Base-by-base conservation (phyloP, 2,797 vertebrate species). In the Galago senegalensis region DNA sequence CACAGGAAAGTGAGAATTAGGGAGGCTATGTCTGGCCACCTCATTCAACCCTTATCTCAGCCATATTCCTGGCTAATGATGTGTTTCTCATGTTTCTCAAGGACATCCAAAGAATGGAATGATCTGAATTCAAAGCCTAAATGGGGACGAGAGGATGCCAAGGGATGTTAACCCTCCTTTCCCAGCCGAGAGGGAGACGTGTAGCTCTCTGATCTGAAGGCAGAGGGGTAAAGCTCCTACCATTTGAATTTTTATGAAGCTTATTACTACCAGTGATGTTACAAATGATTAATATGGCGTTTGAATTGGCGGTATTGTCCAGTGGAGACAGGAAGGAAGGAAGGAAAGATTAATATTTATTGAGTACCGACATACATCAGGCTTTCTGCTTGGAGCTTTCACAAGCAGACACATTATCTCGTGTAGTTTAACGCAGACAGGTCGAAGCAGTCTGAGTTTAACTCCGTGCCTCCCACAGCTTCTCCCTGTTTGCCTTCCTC, bases 271-370 rank as follows among this genome's bases (percentile, higher is more conserved):
- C 65, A 17, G 31, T 13, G 46, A 89, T 61, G 67, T 31, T 96
- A 70, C 87, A 76, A 94, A 93, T 97, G 93, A 96, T 92, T 90
- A 81, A 96, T 93, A 95, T 79, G 69, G 86, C 60, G 13, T 87
- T 91, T 95, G 94, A 87, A 81, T 37, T 72, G 87, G 84, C 91
- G 34, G 53, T 53, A 43, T 56, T 95, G 92, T 94, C 77, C 93
- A 76, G 34, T 12, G 25, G 76, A 83, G 82, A 80, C 25, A 53
- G 49, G 49, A 53, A 80, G 43, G 76, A 21, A 85, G 43, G 82
- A 81, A 73, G 77, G 73, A 70, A 75, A 91, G 83, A 73, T 89
- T 46, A 84, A 69, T 93, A 82, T 95, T 75, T 94, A 89, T 53
- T 13, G 56, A 89, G 67, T 11, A 18, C 4, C 4, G 18, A 58